These are phyloP conservation scores for Spodoptera exigua DNA, from an alignment of 2,888 invertebrate species.

Conservation along the genomic window DNA sequence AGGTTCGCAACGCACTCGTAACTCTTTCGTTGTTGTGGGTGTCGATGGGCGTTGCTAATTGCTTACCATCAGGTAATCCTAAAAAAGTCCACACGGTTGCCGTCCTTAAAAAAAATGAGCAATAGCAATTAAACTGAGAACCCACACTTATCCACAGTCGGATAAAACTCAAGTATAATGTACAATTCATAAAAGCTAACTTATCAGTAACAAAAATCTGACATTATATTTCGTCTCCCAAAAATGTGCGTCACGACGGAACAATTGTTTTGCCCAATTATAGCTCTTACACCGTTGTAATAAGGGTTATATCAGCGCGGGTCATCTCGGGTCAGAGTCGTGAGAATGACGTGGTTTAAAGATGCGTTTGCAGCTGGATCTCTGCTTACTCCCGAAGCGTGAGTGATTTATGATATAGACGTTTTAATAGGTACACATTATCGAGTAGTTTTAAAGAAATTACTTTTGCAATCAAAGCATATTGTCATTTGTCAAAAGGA, in stretches of 20 bases:
- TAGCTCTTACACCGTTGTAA: slow-evolving; percentile 57
- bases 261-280: slow-evolving; percentile 55
- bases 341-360: slow-evolving; percentile 71
- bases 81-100: too few species aligned
- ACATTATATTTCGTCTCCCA: slow-evolving; percentile 58
- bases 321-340: slow-evolving; percentile 71
- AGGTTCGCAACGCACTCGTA: too few species aligned
- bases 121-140: too few species aligned
- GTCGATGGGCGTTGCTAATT: too few species aligned
- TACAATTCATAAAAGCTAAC: slow-evolving; percentile 26
- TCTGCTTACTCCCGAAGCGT: slow-evolving; percentile 42
- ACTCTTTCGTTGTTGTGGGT: too few species aligned
- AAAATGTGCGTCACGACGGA: slow-evolving; percentile 59
- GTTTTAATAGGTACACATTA: slow-evolving; percentile 7
- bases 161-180: slow-evolving; percentile 1
- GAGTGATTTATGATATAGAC: slow-evolving; percentile 40
- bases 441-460: neutral
- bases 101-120: too few species aligned
- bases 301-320: slow-evolving; percentile 54
- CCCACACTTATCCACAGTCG: neutral
- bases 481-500: too few species aligned
- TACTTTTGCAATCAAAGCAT: too few species aligned
- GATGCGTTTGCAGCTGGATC: slow-evolving; percentile 45
- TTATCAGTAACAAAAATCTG: slow-evolving; percentile 46
- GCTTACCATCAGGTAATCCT: too few species aligned